Evolutionary conservation across 2,113 vertebrate species (phyloP), one percentile per base, ranked within the genome.

Genomic region (Puntigrus tetrazona): DNA sequence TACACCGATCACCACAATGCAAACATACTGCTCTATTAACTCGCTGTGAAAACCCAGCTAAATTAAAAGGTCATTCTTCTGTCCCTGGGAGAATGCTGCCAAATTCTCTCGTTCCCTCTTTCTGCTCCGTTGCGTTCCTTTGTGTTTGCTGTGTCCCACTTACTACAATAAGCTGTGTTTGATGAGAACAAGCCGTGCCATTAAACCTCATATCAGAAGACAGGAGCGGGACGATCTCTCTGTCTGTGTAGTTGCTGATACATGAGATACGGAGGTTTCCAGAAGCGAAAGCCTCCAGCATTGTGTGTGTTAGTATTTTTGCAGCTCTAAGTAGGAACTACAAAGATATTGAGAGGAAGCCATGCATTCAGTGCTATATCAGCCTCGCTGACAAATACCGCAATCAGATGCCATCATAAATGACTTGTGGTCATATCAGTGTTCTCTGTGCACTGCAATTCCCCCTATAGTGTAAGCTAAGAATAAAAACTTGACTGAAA

Each of bases 11-110:
- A 0, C 18, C 65, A 69, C 38, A 72, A 43, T 43, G 69, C 69
- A 72, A 25, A 72, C 69, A 72, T 25, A 7, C 69, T 43, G 69
- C 69, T 72, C 69, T 72, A 72, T 73, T 73, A 73, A 73, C 70
- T 73, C 70, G 11, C n/a, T 73, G n/a, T 43, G 38, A 27, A 73
- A 73, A 7, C 22, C 67, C 36, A n/a, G 10, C 70, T 27, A 43
- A 73, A 73, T 25, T 13, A 73, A 43, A 27, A 73, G 69, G 22
- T 73, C 69, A 25, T 43, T 27, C 69, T 43, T 41, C 22, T 13
- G 22, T 20, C 10, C 34, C 3, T 8, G 3, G 6, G 27, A 14
- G 36, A 13, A 14, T 4, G 36, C 41, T 75, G 73, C 16, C 45
- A 76, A 34, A 76, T 22, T 55, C 45, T 34, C 27, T 52, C 16